Evolutionary conservation across 2,113 vertebrate species (phyloP), one percentile per base, ranked within the genome.

Genomic region (Chascanopsetta lugubris): DNA sequence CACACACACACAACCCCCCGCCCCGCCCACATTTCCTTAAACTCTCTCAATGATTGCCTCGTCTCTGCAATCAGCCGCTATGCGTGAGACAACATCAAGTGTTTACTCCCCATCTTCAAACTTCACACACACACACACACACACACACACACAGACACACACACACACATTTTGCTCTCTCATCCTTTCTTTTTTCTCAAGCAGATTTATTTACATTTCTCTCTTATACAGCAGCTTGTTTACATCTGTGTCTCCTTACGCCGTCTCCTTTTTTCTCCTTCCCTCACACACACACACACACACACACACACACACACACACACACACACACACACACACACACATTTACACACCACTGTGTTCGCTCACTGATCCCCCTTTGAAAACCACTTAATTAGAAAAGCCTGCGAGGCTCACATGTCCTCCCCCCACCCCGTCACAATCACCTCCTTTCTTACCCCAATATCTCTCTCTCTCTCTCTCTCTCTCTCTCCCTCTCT

Each of bases 341-440:
- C 56, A 65, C 73, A 82, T 82, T 83, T 78, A 64, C 82, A 72
- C 49, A 61, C 57, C 56, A 54, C 73, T 49, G 22, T 70, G 77
- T 73, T 75, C 57, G 21, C 4, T 55, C 55, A 47, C 70, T 80
- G 79, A 82, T 72, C 72, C 50, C 62, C 55, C 72, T 87, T 75
- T 79, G 74, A 85, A 85, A 85, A 84, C 26, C 80, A 67, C 74
- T 84, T 81, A 73, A 88, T 86, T 87, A 82, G 34, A 78, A 83
- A 84, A 69, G 75, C 71, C 82, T 73, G 54, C 17, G 0, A 84
- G 27, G 34, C 69, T 74, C 50, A 30, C 27, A 56, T 51, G 38
- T n/a, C 15, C 24, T 7, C 18, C 30, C 38, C 11, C 51, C 51
- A 22, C 20, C 50, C 18, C 34, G 2, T 9, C 15, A 3, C 64